Evolutionary conservation across 2,888 invertebrate species (phyloP), one percentile per base, ranked within the genome.

Genomic region (Apodemia mormo): DNA sequence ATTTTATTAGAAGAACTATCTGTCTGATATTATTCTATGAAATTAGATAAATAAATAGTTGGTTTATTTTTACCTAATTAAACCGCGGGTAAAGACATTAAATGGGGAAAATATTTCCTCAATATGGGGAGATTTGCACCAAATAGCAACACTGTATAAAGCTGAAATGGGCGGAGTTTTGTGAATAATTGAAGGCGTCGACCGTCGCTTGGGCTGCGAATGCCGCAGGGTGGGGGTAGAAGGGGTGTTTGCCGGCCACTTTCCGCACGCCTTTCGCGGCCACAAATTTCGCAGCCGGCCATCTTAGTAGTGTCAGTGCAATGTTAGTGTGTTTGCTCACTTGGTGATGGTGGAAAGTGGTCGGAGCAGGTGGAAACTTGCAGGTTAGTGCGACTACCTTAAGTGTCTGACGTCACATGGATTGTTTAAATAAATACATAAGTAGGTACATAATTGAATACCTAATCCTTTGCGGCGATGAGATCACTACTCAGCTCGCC

Each of bases 161-260:
- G 69, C 73, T 68, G 79, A 80, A 79, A 85, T 82, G 85, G 86
- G 85, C 84, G 87, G 82, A 87, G 82, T 81, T 77, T 79, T 80
- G 88, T 90, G 90, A 88, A 92, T 91, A 88, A 92, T 92, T 90
- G 82, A 91, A 86, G 82, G 81, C 75, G 75, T 76, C 87, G 89
- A 86, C 86, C 89, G 90, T 88, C 90, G 88, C 88, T 90, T 89
- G 82, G 87, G 85, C 87, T 80, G 88, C 83, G 85, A 86, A 82
- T 82, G 86, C 81, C 85, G 71, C 71, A 71, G 72, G 74, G 71
- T 49, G 75, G 73, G 73, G 71, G 71, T 71, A 73, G 74, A 10
- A 45, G 74, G 69, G 76, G 78, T 79, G 76, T 78, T 79, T 75
- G 75, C 66, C 72, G 72, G 82, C 81, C 82, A 82, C 81, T 88